Percentiles rank a stretch among this genome's conserved stretches.
Evolutionary conservation across 2,888 invertebrate species (phyloP).

Genomic region (Pheosia gnoma): DNA sequence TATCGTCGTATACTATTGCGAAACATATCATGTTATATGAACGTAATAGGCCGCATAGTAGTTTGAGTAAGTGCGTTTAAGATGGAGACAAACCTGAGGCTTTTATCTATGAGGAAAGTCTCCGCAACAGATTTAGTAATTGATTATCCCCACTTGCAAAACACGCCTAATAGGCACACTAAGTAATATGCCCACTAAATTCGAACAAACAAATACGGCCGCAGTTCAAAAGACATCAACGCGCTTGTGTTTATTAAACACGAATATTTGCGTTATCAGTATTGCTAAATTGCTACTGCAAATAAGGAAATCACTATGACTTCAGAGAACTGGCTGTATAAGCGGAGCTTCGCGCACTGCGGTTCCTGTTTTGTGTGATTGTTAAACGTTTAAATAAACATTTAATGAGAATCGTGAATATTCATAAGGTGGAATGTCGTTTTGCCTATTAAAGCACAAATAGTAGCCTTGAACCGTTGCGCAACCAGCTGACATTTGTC

Average conservation of each 20-base stretch:
- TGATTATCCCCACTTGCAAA: slow-evolving; percentile 27
- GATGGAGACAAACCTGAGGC: slow-evolving; percentile 27
- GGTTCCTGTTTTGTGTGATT: slow-evolving; percentile 38
- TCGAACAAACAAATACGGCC: slow-evolving; percentile 15
- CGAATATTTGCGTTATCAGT: slow-evolving; percentile 13
- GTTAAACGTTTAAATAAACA: slow-evolving; percentile 27
- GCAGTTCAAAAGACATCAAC: slow-evolving; percentile 57
- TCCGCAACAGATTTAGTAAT: slow-evolving; percentile 25
- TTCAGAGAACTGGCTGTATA: slow-evolving; percentile 31
- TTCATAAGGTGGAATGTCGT: slow-evolving; percentile 50
- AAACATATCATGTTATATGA: neutral
- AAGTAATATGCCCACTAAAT: neutral
- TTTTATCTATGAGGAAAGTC: slow-evolving; percentile 33
- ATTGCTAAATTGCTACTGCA: slow-evolving; percentile 28
- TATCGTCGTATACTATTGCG: neutral
- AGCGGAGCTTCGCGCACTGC: slow-evolving; percentile 25
- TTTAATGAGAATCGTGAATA: slow-evolving; percentile 49
- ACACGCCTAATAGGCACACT: slow-evolving; percentile 15
- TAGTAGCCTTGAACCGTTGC: slow-evolving; percentile 76
- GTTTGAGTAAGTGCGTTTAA: slow-evolving; percentile 26
- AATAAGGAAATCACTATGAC: slow-evolving; percentile 48
- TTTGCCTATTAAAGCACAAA: slow-evolving; percentile 43
- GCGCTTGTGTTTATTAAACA: slow-evolving; percentile 32
- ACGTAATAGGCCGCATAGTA: slow-evolving; percentile 9
- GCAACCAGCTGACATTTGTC: slow-evolving; percentile 64